Percentiles rank a stretch among this genome's conserved stretches.
These are phyloP conservation scores for Gila orcuttii DNA, from an alignment of 2,113 vertebrate species.

Conservation along the genomic window DNA sequence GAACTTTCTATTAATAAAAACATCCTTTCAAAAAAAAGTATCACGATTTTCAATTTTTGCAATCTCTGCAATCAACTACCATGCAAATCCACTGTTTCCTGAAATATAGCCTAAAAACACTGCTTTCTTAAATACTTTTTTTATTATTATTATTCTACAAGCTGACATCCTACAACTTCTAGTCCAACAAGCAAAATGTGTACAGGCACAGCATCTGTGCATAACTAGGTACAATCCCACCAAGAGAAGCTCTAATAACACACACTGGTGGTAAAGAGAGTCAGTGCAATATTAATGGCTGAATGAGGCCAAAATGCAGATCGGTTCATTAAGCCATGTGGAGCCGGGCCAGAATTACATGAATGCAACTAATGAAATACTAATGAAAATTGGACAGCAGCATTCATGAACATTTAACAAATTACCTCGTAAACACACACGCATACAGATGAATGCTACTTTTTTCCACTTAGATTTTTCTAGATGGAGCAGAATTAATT, in stretches of 20 bases:
- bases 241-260: not conserved
- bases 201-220: not conserved
- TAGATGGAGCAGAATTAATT: not conserved
- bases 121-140: not conserved
- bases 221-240: not conserved
- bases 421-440: constrained; percentile 43
- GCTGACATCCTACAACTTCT: not conserved
- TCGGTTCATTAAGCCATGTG: constrained; percentile 19
- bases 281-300: constrained; percentile 7
- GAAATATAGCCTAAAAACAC: not conserved
- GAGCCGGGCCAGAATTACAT: constrained; percentile 24
- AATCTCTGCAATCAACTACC: not conserved
- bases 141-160: not conserved
- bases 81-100: not conserved
- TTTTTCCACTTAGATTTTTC: constrained; percentile 2
- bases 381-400: constrained; percentile 52
- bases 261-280: constrained; percentile 1
- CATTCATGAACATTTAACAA: constrained; percentile 48
- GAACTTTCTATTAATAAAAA: not conserved
- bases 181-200: not conserved
- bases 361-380: constrained; percentile 38
- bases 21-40: not conserved
- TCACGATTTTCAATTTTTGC: not conserved
- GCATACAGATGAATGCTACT: constrained; percentile 2
- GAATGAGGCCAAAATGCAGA: constrained; percentile 30